A percentile compares a stretch with the other conserved stretches of the same genome.
phyloP scores from a whole-genome alignment of 2,113 vertebrate species.

The Crotalus viridis region DNA sequence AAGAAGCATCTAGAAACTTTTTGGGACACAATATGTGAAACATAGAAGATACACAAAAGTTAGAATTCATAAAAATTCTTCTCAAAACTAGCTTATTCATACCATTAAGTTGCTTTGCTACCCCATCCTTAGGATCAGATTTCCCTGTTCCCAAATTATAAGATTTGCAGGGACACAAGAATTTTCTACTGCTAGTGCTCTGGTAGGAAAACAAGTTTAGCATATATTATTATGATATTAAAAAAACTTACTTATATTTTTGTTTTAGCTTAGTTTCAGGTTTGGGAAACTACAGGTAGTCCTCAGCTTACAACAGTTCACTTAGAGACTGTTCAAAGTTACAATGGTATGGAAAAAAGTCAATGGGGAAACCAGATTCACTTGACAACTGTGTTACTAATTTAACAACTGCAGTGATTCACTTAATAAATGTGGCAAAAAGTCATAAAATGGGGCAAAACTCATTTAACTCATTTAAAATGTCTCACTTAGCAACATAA shows the following conservation, averaged over 20 bases:
- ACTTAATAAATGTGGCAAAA: background rate
- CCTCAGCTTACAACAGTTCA: background rate
- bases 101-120: background rate
- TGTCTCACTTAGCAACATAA: background rate
- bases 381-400: background rate
- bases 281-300: background rate
- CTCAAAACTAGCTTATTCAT: background rate
- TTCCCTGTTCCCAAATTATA: background rate
- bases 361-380: background rate
- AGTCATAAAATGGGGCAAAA: background rate
- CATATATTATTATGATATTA: background rate
- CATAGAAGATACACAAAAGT: background rate
- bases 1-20: background rate
- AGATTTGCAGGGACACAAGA: background rate
- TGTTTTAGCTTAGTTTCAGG: background rate
- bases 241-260: background rate
- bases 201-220: background rate
- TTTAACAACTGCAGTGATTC: background rate
- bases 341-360: background rate
- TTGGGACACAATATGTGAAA: background rate
- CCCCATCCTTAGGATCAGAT: background rate
- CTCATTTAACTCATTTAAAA: background rate
- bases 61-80: background rate
- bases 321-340: background rate
- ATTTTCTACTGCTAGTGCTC: background rate